These are phyloP conservation scores for Morus bassanus DNA, from an alignment of 2,797 vertebrate genomes.

Conservation along the genomic window DNA sequence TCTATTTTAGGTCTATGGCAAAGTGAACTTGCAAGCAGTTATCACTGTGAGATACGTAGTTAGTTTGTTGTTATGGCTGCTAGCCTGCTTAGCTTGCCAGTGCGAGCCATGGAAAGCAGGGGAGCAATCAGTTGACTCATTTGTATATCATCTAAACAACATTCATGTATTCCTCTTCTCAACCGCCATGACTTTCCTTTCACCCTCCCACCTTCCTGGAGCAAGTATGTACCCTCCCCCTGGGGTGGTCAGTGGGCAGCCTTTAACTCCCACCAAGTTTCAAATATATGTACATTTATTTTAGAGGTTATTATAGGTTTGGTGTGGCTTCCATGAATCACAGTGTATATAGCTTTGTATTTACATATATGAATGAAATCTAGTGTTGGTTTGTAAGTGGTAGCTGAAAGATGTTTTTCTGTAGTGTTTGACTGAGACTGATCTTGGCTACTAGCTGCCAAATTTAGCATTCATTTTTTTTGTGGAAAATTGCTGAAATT, in stretches of 20 bases:
- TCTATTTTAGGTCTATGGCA: neutral
- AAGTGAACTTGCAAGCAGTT: neutral
- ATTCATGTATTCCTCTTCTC: neutral
- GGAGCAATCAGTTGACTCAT: neutral
- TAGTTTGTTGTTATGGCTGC: neutral
- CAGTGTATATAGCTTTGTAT: neutral
- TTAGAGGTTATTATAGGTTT: neutral
- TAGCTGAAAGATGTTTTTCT: neutral
- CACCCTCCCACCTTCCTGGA: neutral
- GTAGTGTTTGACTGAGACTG: neutral
- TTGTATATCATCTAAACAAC: neutral
- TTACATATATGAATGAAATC: neutral
- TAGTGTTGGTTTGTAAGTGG: neutral
- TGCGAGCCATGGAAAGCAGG: neutral
- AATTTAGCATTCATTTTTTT: neutral
- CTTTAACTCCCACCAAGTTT: neutral
- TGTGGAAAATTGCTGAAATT: neutral
- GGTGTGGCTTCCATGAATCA: neutral
- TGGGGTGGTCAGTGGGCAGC: neutral
- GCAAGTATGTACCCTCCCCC: neutral
- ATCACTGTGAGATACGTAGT: fast-evolving
- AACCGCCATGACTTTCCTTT: neutral
- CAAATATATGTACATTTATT: neutral
- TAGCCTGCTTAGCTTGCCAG: neutral
- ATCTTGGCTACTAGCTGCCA: neutral